Conservation (phyloP, 2,797 vertebrate species). For the Lepus townsendii region DNA sequence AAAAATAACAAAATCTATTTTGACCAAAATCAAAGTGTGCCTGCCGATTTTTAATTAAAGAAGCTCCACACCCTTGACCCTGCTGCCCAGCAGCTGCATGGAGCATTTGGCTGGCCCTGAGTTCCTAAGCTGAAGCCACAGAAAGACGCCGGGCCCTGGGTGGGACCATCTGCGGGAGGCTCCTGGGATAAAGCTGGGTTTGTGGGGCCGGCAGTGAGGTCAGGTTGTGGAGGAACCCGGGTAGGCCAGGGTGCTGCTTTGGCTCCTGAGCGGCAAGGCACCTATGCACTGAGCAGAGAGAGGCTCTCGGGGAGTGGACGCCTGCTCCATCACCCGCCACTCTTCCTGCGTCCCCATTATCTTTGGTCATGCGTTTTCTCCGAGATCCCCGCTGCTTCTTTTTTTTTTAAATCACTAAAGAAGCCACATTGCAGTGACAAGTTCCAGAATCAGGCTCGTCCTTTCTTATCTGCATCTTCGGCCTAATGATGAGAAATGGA, state of each 20-base stretch:
- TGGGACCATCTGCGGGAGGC: constrained; percentile 43
- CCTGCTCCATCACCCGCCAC: background rate
- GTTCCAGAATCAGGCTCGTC: constrained; percentile 52
- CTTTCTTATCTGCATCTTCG: constrained; percentile 41
- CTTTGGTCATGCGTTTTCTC: constrained; percentile 58
- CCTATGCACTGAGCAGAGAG: background rate
- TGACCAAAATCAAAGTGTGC: constrained; percentile 61
- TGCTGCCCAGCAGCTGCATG: constrained; percentile 28
- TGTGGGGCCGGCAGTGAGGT: background rate
- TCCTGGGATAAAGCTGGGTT: constrained; percentile 62
- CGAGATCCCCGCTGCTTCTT: constrained; percentile 4
- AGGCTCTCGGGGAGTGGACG: background rate
- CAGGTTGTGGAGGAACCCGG: constrained; percentile 57
- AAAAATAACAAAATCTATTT: constrained; percentile 66
- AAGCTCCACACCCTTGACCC: constrained; percentile 69
- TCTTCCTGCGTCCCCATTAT: constrained; percentile 45
- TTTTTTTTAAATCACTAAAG: constrained; percentile 23
- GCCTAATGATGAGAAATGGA: constrained; percentile 55
- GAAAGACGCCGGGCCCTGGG: constrained; percentile 50
- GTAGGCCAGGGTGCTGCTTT: constrained; percentile 28
- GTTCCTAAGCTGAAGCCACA: constrained; percentile 48
- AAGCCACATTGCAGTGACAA: background rate
- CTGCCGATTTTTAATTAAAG: constrained; percentile 80
- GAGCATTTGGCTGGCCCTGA: constrained; percentile 22
- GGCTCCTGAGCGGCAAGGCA: constrained; percentile 33